These are phyloP conservation scores for Amniataba percoides DNA, from an alignment of 2,797 vertebrate genomes.

Conservation along the genomic window DNA sequence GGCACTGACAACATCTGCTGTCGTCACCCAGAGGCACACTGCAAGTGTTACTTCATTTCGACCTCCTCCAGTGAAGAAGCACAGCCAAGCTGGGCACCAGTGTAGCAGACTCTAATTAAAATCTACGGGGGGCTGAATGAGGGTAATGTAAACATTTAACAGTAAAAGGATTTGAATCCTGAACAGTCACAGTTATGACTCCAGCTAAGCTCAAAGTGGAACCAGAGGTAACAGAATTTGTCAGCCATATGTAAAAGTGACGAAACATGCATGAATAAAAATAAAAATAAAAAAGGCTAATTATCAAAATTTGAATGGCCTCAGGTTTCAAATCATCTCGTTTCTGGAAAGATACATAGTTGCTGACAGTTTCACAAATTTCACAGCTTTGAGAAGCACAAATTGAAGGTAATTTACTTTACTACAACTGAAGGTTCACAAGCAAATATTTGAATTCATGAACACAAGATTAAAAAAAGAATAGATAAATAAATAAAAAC, in stretches of 20 bases:
- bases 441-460: neutral
- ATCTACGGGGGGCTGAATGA: slow-evolving; percentile 44
- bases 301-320: neutral
- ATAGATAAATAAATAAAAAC: too few species aligned
- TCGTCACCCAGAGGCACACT: slow-evolving; percentile 40
- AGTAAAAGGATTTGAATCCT: slow-evolving; percentile 28
- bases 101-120: slow-evolving; percentile 58
- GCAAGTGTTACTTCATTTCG: slow-evolving; percentile 42
- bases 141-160: slow-evolving; percentile 53
- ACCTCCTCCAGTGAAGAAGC: slow-evolving; percentile 33
- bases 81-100: slow-evolving; percentile 31
- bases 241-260: neutral
- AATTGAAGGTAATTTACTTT: too few species aligned
- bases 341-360: neutral
- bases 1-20: slow-evolving; percentile 48
- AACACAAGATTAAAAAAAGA: neutral
- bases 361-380: neutral
- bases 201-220: slow-evolving; percentile 6
- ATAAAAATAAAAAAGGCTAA: neutral
- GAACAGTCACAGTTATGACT: slow-evolving; percentile 12
- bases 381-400: neutral
- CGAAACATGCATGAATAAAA: neutral
- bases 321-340: neutral
- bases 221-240: slow-evolving; percentile 2
- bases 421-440: neutral